Evolutionary conservation across 1,140 invertebrate genomes (phyloP), one percentile per base, ranked within the genome.

Genomic region (Drosophila tani): DNA sequence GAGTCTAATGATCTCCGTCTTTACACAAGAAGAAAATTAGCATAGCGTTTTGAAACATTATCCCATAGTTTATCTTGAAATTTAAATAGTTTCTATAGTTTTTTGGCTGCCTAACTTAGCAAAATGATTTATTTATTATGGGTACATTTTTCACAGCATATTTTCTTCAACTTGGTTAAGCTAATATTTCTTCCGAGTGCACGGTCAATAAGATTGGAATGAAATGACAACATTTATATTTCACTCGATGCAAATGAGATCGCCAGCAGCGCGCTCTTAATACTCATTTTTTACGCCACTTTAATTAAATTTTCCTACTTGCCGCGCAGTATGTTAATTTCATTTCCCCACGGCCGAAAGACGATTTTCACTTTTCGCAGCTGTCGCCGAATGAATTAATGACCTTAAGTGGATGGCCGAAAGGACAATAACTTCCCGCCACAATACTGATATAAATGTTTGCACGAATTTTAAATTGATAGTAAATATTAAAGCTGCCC

Each of bases 241-340:
- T 56, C 67, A 35, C 38, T 74, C 45, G 46, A 74, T 73, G 68
- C 53, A 60, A 74, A 60, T 60, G 68, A 51, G 56, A 29, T 46
- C 46, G 17, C 73, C 17, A 46, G 51, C 17, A 29, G 21, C 53
- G 27, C 67, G 17, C 29, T 60, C 40, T 73, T 43, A 64, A 76
- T 35, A 51, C 57, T 56, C 24, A 62, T 57, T 75, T 74, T 67
- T 56, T 50, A 60, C 38, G 46, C 17, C 64, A 78, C 51, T 77
- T 77, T 68, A 81, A 81, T 81, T 66, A 74, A 78, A 78, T 65
- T 83, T 80, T 49, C 41, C 63, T 24, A 43, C 64, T 58, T 69
- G 46, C 59, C 68, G 46, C 17, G 40, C 46, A 71, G 67, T 57
- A 75, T 74, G 71, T 71, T 83, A 67, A 83, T 82, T 74, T 74